Base-by-base conservation (phyloP, 2,888 invertebrate genomes). In the Erebia aethiops region DNA sequence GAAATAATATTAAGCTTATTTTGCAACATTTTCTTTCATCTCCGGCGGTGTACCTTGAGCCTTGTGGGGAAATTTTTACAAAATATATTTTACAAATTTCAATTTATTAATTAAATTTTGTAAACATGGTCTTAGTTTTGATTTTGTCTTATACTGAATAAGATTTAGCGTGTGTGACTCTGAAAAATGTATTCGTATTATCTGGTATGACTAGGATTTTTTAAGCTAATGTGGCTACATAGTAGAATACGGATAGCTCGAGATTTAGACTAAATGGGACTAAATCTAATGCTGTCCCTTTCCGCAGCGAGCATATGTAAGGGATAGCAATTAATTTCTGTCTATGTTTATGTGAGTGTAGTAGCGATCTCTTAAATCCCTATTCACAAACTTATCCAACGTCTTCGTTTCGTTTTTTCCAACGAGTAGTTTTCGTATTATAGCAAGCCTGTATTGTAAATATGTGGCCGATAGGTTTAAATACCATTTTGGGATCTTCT, bases 391-490 rank as follows among this genome's bases (percentile, higher is more conserved):
- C n/a, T n/a, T n/a, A n/a, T n/a, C n/a, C n/a, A n/a, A n/a, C n/a
- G n/a, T n/a, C n/a, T n/a, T n/a, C n/a, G n/a, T n/a, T n/a, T n/a
- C n/a, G n/a, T n/a, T n/a, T n/a, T n/a, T n/a, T n/a, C n/a, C n/a
- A n/a, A n/a, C 26, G 26, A 35, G 51, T 52, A 63, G 51, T 16
- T 67, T 16, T 49, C n/a, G n/a, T n/a, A 51, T 35, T 35, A 16
- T 65, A 61, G 62, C 51, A 69, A 68, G 72, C 68, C 71, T 71
- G 72, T 71, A 66, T 73, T 73, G 68, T 70, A 60, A 46, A 75
- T 67, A 60, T 21, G 71, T 74, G 75, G 74, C 74, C 70, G 61
- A 52, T 70, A 71, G 51, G 11, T 13, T 5, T 16, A 41, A 16
- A 52, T 60, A 18, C 67, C 56, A 67, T 11, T 46, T 43, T 10